Percentiles rank a stretch among this genome's conserved stretches.
Evolutionary conservation across 2,797 vertebrate genomes (phyloP).

Genomic region (Lophotriccus pileatus): DNA sequence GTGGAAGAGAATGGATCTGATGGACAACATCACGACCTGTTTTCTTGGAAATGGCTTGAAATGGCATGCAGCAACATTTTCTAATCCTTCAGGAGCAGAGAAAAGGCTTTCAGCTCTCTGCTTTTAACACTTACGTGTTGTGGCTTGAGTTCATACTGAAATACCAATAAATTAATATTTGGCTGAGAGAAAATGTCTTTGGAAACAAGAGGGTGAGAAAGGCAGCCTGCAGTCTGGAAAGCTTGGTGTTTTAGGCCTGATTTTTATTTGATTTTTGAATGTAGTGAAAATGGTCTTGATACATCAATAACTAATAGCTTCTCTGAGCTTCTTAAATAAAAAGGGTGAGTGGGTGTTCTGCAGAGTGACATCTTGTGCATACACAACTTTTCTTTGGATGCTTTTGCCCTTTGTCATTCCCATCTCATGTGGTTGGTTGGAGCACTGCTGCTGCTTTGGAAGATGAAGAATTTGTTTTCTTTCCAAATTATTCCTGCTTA

Average conservation of each 20-base stretch:
- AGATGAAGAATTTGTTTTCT: background rate
- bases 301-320: background rate
- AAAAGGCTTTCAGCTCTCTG: background rate
- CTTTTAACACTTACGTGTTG: background rate
- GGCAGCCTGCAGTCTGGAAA: background rate
- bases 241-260: background rate
- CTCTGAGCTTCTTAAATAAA: background rate
- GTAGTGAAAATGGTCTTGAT: background rate
- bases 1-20: background rate
- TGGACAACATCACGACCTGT: background rate
- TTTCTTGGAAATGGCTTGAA: background rate
- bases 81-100: background rate
- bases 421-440: background rate
- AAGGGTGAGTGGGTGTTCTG: background rate
- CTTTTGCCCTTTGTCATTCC: background rate
- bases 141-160: background rate
- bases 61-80: background rate
- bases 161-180: conserved; percentile 1
- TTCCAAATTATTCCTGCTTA: background rate
- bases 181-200: background rate
- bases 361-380: background rate
- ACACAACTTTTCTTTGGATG: background rate
- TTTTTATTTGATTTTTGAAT: background rate
- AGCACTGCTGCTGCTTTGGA: background rate
- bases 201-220: background rate